Evolutionary conservation across 2,797 vertebrate species (phyloP), one percentile per base, ranked within the genome.

Genomic region (Oryzias dopingdopingensis): DNA sequence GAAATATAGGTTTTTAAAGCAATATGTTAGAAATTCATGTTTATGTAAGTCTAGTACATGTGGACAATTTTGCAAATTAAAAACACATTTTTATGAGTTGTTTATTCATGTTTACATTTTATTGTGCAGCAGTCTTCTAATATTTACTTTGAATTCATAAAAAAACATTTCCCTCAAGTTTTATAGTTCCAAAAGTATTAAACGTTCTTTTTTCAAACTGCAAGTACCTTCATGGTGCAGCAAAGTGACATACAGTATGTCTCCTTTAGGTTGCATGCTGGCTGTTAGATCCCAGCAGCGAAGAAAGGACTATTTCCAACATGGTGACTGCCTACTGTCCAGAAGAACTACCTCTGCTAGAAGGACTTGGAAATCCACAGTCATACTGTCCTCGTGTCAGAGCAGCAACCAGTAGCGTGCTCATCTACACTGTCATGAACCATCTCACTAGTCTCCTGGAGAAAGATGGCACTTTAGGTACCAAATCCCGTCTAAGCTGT

Each of bases 291-390:
- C 93, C 94, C 7, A 85, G 91, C 67, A 94, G 92, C 48, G 93
- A 95, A 69, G 96, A 96, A 62, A 89, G 93, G 7, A 98, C 94
- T 2, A 90, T 99, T 43, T 91, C 95, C 79, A 96, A 91, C 82
- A 95, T 98, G 93, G 95, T 96, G 72, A 91, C 94, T 1, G 94
- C 88, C 76, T 96, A 94, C 76, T 88, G 94, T 49, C 92, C 95
- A n/a, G 79, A 86, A 1, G 95, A 96, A 46, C 82, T 97, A 3
- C 79, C 90, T 6, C 84, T 99, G 16, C 83, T 98, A 62, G 94
- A 94, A 0, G 94, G 95, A 72, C 90, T 90, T 88, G 87, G 97
- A 86, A 50, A 69, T 5, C 18, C 66, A 0, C 46, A 77, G 4
- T 86, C 91, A 42, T 87, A 90, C 67, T 93, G 94, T 22, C 94